These are phyloP conservation scores for Rhagologus leucostigma DNA, from an alignment of 2,113 vertebrate species.

Conservation along the genomic window DNA sequence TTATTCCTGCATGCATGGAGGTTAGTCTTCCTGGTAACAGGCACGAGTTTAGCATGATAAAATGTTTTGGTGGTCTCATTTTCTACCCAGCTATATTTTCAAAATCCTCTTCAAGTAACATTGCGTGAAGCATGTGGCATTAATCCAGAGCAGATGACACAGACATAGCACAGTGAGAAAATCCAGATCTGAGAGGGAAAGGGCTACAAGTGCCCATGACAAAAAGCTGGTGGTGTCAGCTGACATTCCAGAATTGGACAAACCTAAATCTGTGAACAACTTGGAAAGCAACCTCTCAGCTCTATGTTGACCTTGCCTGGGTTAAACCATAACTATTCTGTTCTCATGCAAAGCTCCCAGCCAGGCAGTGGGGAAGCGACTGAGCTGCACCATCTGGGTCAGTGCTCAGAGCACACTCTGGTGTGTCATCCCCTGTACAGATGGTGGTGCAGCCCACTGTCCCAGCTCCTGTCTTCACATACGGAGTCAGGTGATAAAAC, in stretches of 20 bases:
- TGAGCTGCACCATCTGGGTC: slow-evolving; percentile 18
- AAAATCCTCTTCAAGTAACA: slow-evolving; percentile 2
- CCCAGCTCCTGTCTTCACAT: slow-evolving; percentile 1
- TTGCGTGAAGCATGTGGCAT: slow-evolving; percentile 13
- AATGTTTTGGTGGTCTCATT: slow-evolving; percentile 12
- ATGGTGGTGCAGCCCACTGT: slow-evolving; percentile 25
- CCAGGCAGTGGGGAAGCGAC: not conserved
- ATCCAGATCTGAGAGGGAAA: slow-evolving; percentile 22
- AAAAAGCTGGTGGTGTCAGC: slow-evolving; percentile 16
- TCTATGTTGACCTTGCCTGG: not conserved
- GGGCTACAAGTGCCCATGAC: not conserved
- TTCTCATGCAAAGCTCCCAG: not conserved
- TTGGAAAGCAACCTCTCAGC: not conserved
- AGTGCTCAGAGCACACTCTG: not conserved
- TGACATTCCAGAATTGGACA: slow-evolving; percentile 33
- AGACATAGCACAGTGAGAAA: slow-evolving; percentile 26
- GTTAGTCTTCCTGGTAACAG: not conserved
- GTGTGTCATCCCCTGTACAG: not conserved
- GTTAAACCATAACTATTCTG: not conserved
- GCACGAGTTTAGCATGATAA: not conserved
- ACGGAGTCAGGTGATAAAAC: not conserved
- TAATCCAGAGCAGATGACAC: slow-evolving; percentile 28
- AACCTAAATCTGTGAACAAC: not conserved
- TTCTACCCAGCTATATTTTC: not conserved
- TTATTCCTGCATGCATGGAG: not conserved